These are phyloP conservation scores for Macrotis lagotis DNA, from an alignment of 2,113 vertebrate species.

Conservation along the genomic window DNA sequence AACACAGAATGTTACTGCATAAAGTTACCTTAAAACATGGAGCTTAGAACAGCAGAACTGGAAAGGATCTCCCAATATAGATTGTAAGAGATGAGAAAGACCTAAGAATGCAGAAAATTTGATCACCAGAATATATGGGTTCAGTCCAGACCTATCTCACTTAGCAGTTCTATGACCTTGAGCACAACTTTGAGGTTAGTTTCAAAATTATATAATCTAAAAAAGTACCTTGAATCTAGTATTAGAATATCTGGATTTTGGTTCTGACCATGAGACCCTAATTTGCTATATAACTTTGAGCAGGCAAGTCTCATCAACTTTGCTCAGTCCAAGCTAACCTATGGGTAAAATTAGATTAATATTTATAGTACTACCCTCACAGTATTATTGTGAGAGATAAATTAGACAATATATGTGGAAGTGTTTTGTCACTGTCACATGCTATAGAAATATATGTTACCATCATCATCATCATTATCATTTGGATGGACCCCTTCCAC, in stretches of 20 bases:
- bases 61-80: neutral
- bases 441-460: neutral
- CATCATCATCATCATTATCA: neutral
- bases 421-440: neutral
- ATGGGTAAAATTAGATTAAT: neutral
- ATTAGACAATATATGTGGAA: neutral
- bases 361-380: neutral
- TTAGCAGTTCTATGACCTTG: neutral
- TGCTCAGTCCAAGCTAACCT: neutral
- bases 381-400: neutral
- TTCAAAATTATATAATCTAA: neutral
- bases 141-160: neutral
- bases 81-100: neutral
- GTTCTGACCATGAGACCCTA: too few relatives aligned
- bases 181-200: neutral
- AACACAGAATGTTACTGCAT: neutral
- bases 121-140: neutral
- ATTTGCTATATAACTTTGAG: neutral
- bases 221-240: neutral
- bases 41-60: neutral
- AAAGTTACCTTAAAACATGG: neutral
- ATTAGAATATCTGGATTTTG: neutral
- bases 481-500: neutral
- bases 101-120: neutral
- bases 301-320: neutral